These are phyloP conservation scores for Mus pahari DNA, from an alignment of 2,113 vertebrate species.

Conservation along the genomic window DNA sequence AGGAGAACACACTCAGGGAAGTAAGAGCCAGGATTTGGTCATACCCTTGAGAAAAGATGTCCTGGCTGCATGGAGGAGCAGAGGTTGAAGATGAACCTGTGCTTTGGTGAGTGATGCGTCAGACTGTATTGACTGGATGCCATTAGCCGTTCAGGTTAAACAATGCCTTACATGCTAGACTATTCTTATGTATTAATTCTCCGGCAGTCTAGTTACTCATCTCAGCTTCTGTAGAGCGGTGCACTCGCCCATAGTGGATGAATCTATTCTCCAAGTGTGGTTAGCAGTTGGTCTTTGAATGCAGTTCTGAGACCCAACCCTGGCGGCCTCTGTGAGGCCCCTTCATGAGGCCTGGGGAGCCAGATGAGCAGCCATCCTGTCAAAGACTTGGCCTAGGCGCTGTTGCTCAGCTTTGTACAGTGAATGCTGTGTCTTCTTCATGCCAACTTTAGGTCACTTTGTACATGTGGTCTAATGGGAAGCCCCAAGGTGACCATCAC, in stretches of 20 bases:
- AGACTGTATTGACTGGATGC: not conserved
- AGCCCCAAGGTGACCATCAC: not conserved
- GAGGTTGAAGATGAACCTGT: not conserved
- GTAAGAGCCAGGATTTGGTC: not conserved
- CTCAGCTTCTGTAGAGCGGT: not conserved
- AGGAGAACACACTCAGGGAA: not conserved
- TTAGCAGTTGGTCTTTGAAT: not conserved
- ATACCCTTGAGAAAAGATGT: not conserved
- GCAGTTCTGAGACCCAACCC: not conserved
- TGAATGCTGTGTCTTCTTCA: not conserved
- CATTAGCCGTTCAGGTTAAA: not conserved
- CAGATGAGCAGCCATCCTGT: not conserved
- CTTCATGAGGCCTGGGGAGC: not conserved
- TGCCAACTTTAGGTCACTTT: not conserved
- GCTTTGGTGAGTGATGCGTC: not conserved
- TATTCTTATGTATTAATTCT: constrained; percentile 7
- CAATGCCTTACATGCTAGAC: not conserved
- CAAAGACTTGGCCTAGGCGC: not conserved
- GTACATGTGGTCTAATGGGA: not conserved
- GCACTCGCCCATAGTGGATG: not conserved
- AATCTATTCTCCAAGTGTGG: not conserved
- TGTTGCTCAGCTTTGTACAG: not conserved
- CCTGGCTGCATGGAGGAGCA: not conserved
- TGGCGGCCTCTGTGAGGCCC: not conserved
- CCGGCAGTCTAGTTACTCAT: not conserved